Evolutionary conservation across 2,888 invertebrate species (phyloP).

Genomic region (Nephrotoma guestfalica): DNA sequence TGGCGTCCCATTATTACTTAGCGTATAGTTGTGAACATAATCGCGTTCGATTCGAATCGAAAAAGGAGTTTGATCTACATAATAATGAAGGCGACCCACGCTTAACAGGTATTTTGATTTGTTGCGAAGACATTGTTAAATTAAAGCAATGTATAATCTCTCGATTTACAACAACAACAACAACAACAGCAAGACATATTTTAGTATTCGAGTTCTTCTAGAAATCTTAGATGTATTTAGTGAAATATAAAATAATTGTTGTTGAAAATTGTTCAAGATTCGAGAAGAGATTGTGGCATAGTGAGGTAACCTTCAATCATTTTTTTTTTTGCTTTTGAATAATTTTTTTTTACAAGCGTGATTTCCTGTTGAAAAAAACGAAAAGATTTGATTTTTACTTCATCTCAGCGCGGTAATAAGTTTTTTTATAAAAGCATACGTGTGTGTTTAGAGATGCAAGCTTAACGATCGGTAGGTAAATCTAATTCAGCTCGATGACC

Average conservation of each 20-base stretch:
- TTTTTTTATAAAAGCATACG: neutral
- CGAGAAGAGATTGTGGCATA: neutral
- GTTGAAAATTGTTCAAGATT: neutral
- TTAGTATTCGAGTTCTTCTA: neutral
- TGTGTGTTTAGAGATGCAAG: neutral
- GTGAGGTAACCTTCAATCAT: neutral
- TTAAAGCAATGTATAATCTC: neutral
- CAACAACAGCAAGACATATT: neutral
- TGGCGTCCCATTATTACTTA: neutral
- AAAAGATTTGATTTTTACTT: neutral
- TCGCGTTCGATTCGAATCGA: neutral
- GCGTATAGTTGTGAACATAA: neutral
- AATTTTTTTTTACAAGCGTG: neutral
- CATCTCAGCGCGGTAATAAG: neutral
- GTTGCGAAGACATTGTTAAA: neutral
- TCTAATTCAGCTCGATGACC: neutral
- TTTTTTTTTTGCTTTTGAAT: neutral
- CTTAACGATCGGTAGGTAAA: neutral
- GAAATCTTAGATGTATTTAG: neutral
- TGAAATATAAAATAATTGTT: neutral
- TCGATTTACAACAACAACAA: neutral
- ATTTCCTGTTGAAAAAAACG: neutral
- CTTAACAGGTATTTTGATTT: neutral
- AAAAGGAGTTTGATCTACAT: neutral
- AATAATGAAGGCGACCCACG: neutral